phyloP scores from a whole-genome alignment of 2,888 invertebrate species.

The Dicycla oo region DNA sequence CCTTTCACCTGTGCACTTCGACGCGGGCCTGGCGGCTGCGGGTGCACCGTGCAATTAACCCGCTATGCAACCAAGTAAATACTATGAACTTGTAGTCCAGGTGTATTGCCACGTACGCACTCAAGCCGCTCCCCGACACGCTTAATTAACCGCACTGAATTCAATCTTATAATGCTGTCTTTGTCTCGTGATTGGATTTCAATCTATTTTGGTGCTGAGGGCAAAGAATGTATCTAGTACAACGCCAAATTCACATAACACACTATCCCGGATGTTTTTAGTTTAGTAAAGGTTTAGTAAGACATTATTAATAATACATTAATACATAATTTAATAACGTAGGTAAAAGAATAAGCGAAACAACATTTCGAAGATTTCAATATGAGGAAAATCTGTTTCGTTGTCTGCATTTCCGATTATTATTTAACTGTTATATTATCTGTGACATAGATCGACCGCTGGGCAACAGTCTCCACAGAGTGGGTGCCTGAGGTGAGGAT shows the following conservation, averaged over 20 bases:
- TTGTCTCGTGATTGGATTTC: constrained; percentile 46
- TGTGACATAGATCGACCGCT: too few species aligned
- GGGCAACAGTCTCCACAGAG: too few species aligned
- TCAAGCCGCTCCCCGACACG: constrained; percentile 63
- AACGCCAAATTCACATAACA: constrained; percentile 31
- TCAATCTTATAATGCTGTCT: constrained; percentile 54
- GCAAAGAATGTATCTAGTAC: constrained; percentile 25
- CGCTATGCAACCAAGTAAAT: constrained; percentile 62
- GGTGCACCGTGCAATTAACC: constrained; percentile 78
- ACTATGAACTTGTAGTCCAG: constrained; percentile 47
- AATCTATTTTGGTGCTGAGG: constrained; percentile 42
- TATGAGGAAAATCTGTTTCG: constrained; percentile 20
- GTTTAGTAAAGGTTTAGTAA: neutral
- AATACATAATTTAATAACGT: neutral
- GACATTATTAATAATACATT: too few species aligned
- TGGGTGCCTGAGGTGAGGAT: too few species aligned
- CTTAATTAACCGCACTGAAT: constrained; percentile 66
- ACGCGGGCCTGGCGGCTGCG: constrained; percentile 64
- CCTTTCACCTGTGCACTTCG: constrained; percentile 79
- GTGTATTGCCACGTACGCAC: constrained; percentile 44
- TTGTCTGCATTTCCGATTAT: constrained; percentile 2
- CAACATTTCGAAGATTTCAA: neutral
- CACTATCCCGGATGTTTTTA: constrained; percentile 1
- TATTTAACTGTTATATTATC: too few species aligned
- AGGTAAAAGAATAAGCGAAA: neutral